These are phyloP conservation scores for Odontamblyopus rebecca DNA, from an alignment of 2,797 vertebrate species.

Conservation along the genomic window DNA sequence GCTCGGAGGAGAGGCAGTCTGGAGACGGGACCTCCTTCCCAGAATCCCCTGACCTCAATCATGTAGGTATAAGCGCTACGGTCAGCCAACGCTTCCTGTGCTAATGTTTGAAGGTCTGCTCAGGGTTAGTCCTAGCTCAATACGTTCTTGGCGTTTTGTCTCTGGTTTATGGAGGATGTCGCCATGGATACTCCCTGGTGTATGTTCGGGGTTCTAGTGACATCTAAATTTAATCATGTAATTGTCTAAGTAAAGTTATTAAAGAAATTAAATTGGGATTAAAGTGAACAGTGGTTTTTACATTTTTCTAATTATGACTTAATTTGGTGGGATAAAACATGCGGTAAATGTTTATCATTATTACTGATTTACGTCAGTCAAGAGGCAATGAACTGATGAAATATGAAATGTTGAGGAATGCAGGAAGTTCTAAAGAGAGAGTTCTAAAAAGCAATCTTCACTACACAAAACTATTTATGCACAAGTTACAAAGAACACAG, in stretches of 20 bases:
- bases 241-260: neutral
- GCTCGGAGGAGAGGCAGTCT: conserved; percentile 93
- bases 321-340: too few species aligned
- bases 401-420: neutral
- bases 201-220: neutral
- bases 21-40: conserved; percentile 97
- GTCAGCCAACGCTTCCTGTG: conserved; percentile 46
- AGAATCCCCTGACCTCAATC: conserved; percentile 93
- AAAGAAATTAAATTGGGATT: neutral
- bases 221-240: neutral
- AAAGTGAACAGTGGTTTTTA: neutral
- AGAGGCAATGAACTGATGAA: neutral
- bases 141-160: neutral
- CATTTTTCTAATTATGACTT: too few species aligned
- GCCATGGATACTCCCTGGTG: neutral
- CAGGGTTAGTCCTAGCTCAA: neutral
- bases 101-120: conserved; percentile 60
- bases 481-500: too few species aligned
- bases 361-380: neutral
- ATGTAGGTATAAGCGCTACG: conserved; percentile 72
- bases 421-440: neutral
- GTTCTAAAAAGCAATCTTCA: too few species aligned
- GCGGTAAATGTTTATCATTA: too few species aligned
- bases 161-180: neutral
- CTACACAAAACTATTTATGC: too few species aligned